Percentiles rank a stretch among this genome's conserved stretches.
Evolutionary conservation across 2,888 invertebrate genomes (phyloP).

Genomic region (Lepidocyrtoides sp.): DNA sequence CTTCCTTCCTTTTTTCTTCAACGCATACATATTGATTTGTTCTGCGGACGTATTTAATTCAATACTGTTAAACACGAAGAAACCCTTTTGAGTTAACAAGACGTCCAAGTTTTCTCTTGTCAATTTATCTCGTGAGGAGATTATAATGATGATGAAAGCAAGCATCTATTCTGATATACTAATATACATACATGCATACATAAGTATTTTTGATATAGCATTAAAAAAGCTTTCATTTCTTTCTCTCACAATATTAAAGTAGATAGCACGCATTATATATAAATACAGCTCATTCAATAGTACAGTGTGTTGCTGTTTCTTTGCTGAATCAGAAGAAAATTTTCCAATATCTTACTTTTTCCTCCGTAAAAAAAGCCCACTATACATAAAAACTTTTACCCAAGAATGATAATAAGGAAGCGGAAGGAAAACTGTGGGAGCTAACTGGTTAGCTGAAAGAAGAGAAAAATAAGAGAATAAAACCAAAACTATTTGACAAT

Average conservation of each 20-base stretch:
- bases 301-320: not conserved
- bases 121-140: not conserved
- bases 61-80: not conserved
- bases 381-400: conserved; percentile 51
- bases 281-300: conserved; percentile 9
- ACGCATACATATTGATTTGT: not conserved
- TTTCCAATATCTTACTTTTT: conserved; percentile 35
- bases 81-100: not conserved
- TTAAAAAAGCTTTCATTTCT: no score
- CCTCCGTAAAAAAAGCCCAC: conserved; percentile 11
- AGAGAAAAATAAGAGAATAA: conserved; percentile 42
- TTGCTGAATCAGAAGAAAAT: conserved; percentile 39
- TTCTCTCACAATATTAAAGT: no score
- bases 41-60: conserved; percentile 16
- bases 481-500: conserved; percentile 51
- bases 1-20: not conserved
- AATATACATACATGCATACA: not conserved
- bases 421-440: not conserved
- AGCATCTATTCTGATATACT: not conserved
- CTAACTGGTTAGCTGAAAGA: not conserved
- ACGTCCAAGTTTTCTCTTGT: conserved; percentile 1
- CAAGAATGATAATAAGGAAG: conserved; percentile 9
- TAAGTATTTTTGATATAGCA: no score
- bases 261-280: no score
- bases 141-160: not conserved